phyloP scores from a whole-genome alignment of 2,888 invertebrate genomes.

The Mycogona germanica region DNA sequence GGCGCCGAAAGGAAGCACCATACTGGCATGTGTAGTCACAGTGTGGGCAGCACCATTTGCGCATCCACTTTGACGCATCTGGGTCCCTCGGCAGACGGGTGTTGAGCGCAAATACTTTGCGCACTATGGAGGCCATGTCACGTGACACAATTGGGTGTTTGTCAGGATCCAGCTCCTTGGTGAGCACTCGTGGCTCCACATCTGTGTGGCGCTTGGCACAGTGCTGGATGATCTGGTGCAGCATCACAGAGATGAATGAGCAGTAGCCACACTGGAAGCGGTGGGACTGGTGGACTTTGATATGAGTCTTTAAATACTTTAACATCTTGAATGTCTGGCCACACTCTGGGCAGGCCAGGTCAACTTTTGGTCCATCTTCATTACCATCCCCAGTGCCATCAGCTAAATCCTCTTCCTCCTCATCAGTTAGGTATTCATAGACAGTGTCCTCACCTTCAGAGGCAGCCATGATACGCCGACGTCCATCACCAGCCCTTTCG shows the following conservation, averaged over 20 bases:
- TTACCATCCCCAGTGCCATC: slow-evolving; percentile 4
- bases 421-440: slow-evolving; percentile 21
- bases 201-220: slow-evolving; percentile 16
- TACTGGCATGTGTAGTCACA: slow-evolving; percentile 25
- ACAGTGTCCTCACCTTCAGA: slow-evolving; percentile 21
- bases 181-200: slow-evolving; percentile 17
- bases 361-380: neutral
- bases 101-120: slow-evolving; percentile 17
- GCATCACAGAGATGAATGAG: slow-evolving; percentile 19
- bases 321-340: slow-evolving; percentile 20
- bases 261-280: slow-evolving; percentile 21
- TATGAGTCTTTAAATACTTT: slow-evolving; percentile 21
- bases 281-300: slow-evolving; percentile 19
- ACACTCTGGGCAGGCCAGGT: slow-evolving; percentile 19
- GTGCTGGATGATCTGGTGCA: slow-evolving; percentile 19
- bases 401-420: slow-evolving; percentile 15
- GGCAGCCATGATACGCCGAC: slow-evolving; percentile 16
- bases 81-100: slow-evolving; percentile 19
- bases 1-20: slow-evolving; percentile 24
- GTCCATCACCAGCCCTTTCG: neutral
- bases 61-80: slow-evolving; percentile 22
- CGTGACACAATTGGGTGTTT: slow-evolving; percentile 19
- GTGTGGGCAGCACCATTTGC: slow-evolving; percentile 24
- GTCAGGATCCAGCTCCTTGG: slow-evolving; percentile 20
- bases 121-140: slow-evolving; percentile 17